A percentile compares a stretch with the other conserved stretches of the same genome.
Evolutionary conservation across 2,113 vertebrate species (phyloP).

Genomic region (Antidorcas marsupialis): DNA sequence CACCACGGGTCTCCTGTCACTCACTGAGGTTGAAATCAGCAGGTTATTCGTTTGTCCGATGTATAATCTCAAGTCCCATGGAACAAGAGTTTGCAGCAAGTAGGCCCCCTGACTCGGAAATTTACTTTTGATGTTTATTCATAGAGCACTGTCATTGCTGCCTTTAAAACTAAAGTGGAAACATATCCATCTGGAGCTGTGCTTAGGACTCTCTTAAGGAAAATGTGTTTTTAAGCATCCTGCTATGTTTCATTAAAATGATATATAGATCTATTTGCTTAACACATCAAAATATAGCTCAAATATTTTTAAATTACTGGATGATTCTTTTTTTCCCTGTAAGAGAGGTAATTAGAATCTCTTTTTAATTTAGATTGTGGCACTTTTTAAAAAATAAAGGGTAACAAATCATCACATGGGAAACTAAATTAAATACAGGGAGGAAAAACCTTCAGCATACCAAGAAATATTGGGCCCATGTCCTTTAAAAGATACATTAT

Average conservation of each 20-base stretch:
- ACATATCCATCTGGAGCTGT: slow-evolving; percentile 12
- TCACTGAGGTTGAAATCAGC: slow-evolving; percentile 70
- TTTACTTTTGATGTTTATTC: slow-evolving; percentile 69
- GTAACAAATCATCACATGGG: neutral
- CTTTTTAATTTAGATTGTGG: slow-evolving; percentile 7
- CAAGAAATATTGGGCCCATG: neutral
- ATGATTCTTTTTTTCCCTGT: neutral
- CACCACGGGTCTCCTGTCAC: slow-evolving; percentile 66
- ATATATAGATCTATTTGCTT: neutral
- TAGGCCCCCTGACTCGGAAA: slow-evolving; percentile 49
- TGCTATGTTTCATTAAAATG: slow-evolving; percentile 19
- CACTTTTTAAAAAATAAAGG: neutral
- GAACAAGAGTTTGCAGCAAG: slow-evolving; percentile 57
- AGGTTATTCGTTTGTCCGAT: slow-evolving; percentile 65
- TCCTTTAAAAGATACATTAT: slow-evolving; percentile 24
- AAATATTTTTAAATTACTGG: slow-evolving; percentile 32
- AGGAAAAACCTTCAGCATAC: neutral
- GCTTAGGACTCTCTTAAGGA: slow-evolving; percentile 33
- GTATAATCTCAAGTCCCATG: slow-evolving; percentile 65
- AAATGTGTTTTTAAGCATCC: slow-evolving; percentile 31
- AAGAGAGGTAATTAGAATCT: neutral
- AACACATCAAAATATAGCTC: slow-evolving; percentile 27
- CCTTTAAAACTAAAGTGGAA: slow-evolving; percentile 53
- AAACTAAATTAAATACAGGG: neutral
- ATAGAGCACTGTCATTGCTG: slow-evolving; percentile 28